These are phyloP conservation scores for Chaenocephalus aceratus DNA, from an alignment of 2,113 vertebrate genomes.

Conservation along the genomic window DNA sequence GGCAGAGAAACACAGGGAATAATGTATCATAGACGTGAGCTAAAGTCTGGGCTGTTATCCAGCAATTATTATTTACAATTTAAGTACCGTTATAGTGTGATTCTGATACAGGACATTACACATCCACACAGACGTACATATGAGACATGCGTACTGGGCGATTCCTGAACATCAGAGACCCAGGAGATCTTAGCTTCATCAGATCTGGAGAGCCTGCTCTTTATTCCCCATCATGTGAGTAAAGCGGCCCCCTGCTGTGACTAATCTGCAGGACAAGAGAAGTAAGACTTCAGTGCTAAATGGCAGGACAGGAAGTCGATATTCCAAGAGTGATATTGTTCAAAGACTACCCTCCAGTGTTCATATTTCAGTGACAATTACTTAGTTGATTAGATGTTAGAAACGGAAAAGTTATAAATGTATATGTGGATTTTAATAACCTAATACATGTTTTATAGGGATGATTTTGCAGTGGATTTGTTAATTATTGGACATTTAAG, in stretches of 20 bases:
- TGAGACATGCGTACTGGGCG: not conserved
- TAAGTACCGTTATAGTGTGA: too few species aligned
- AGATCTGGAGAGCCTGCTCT: constrained; percentile 28
- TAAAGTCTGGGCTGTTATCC: constrained; percentile 35
- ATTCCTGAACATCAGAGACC: constrained; percentile 43
- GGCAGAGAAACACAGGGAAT: constrained; percentile 24
- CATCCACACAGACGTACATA: not conserved
- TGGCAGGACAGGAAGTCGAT: constrained; percentile 20
- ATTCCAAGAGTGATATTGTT: constrained; percentile 17
- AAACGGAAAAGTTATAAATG: constrained; percentile 13
- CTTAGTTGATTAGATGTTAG: not conserved
- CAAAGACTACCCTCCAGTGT: constrained; percentile 27
- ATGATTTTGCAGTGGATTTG: not conserved
- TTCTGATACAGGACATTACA: not conserved
- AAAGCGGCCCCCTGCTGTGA: constrained; percentile 53
- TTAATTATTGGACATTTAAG: not conserved
- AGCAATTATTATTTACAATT: too few species aligned
- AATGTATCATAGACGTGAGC: constrained; percentile 22
- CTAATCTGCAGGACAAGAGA: constrained; percentile 45
- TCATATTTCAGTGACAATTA: constrained; percentile 16
- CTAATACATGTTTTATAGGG: not conserved
- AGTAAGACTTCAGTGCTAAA: constrained; percentile 25
- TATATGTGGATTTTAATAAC: not conserved
- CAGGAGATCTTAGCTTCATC: constrained; percentile 47
- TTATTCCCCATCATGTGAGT: constrained; percentile 27